Evolutionary conservation across 2,797 vertebrate species (phyloP), one percentile per base, ranked within the genome.

Genomic region (Rhodeus uyekii): DNA sequence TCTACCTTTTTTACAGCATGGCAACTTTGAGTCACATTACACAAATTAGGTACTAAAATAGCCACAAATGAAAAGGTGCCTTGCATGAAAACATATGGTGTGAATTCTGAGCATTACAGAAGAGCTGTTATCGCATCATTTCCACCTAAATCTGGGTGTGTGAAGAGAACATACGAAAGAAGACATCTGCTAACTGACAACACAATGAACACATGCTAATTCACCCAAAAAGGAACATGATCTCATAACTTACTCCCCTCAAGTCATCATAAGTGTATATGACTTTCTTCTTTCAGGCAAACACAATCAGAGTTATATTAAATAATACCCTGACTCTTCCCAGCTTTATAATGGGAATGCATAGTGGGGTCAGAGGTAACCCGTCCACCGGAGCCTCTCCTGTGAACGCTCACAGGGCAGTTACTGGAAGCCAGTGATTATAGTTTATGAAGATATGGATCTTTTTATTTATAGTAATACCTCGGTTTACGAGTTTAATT

Each of bases 31-130:
- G 48, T 32, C 75, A 80, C 36, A 46, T 42, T 68, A 69, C 60
- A 73, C 42, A 60, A 69, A 77, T 79, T 65, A 72, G 82, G 14
- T 24, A 60, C 48, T 18, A 63, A 85, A 76, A 85, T 72, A 81
- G 64, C 53, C 53, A 69, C 76, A 63, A 69, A 72, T 77, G 44
- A 87, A 86, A 84, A 80, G 24, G 7, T 74, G 84, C 65, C 55
- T 84, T 84, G 64, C 86, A 86, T 71, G 76, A 86, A 86, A 84
- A 74, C 83, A 88, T 84, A 87, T 82, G 87, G 87, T 78, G 84
- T 77, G 78, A 72, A 46, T 71, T 67, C 44, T 81, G 69, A 85
- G 83, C 72, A 83, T 78, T 86, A 64, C 76, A 65, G 60, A 78
- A 80, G 77, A 77, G 36, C 77, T 78, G 83, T 78, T 77, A 85